Evolutionary conservation across 2,888 invertebrate genomes (phyloP), one percentile per base, ranked within the genome.

Genomic region (Leistus spinibarbis): DNA sequence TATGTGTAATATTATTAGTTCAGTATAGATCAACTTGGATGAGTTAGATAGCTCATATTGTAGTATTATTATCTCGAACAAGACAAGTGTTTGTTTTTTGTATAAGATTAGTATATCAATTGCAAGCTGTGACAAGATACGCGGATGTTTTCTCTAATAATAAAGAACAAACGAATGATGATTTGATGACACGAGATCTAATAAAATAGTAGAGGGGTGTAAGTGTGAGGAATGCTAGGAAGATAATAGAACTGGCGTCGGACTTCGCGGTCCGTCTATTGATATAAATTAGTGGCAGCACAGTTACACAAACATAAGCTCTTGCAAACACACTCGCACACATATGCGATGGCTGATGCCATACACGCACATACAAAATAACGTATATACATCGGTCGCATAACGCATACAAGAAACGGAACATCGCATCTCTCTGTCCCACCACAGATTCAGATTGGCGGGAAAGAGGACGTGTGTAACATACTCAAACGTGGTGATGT

Each of bases 221-320:
- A 54, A 54, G 60, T 22, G 22, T 10, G 13, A 17, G 64, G 27
- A 64, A 64, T 64, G 64, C 13, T 4, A 64, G 64, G 19, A 40
- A 19, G n/a, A 68, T 74, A 74, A 74, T 74, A 74, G 54, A 62
- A 9, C 60, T 68, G 74, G 74, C 74, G 74, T 74, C 74, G 62
- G 62, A 68, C 62, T 74, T 74, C 67, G 67, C 67, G 62, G 23
- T 16, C 20, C 20, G 60, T 68, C 74, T 57, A 74, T 74, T 74
- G 68, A 74, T 68, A 74, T 74, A 74, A 74, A 74, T 74, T 74
- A 74, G 67, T 53, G 62, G 62, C 23, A 20, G 24, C 72, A 71
- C 65, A 57, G 57, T 9, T 4, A 2, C 56, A 56, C 56, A 56
- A n/a, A n/a, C n/a, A n/a, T n/a, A n/a, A n/a, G n/a, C n/a, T n/a